Base-by-base conservation (phyloP, 2,113 vertebrate species). In the Labeo catla region DNA sequence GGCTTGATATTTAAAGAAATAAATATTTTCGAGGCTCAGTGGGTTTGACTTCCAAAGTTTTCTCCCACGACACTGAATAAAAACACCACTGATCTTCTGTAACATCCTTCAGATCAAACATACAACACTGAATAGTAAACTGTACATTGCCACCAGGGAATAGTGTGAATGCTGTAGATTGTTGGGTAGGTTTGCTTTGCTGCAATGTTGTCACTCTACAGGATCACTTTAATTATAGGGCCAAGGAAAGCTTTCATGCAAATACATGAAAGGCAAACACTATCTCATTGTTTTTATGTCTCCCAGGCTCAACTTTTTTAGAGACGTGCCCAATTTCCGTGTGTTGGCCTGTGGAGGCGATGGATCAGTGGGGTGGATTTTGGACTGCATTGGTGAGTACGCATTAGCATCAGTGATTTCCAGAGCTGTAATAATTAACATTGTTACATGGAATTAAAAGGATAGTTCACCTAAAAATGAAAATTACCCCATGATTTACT, bases 351-450 rank as follows among this genome's bases (percentile, higher is more conserved):
- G 97, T 52, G 97, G 97, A 1, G 97, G 97, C 2, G 97, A 98
- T 7, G 97, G 97, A 88, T 98, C 97, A 0, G 97, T 98, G 83
- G 97, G 97, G 87, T 98, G 97, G 97, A 97, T 98, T 91, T 94
- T 98, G 21, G 97, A 98, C 90, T 96, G 94, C 79, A 97, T 98
- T 78, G 97, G 97, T 98, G 91, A 81, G 83, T 86, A 76, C 63
- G 21, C 10, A 83, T 23, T 11, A 54, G 50, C 76, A 52, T 54
- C 50, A 8, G 11, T 61, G 23, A 2, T 59, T 84, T 61, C 34
- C 28, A 54, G 6, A 81, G 11, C 39, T 76, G n/a, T 39, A 45
- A 68, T 88, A 85, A 81, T 43, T 81, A 81, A 83, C 50, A 57
- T 39, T 54, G 39, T 23, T 61, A 57, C 54, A 61, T 61, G 11